phyloP scores from a whole-genome alignment of 2,797 vertebrate species.

The Melanotaenia parkinsoni region DNA sequence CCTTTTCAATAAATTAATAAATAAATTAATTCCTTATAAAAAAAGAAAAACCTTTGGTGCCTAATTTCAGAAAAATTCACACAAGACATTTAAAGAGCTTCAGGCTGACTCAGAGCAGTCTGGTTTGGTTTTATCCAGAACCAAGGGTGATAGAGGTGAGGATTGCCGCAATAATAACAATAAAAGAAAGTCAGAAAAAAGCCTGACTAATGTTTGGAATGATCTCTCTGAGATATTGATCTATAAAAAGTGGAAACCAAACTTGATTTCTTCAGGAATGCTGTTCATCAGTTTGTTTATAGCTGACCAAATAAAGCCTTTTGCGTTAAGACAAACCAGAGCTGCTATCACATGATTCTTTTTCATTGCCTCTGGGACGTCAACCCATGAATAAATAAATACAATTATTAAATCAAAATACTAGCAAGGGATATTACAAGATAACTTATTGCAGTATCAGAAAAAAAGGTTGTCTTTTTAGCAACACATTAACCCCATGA shows the following conservation, averaged over 20 bases:
- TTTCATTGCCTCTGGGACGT: not conserved
- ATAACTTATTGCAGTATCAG: not conserved
- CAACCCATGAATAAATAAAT: not conserved
- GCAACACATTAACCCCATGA: not conserved
- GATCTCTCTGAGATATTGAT: not conserved
- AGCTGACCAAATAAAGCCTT: not conserved
- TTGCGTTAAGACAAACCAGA: not conserved
- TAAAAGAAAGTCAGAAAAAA: not conserved
- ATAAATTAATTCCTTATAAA: not conserved
- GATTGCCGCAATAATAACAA: not conserved
- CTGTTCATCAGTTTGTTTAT: not conserved
- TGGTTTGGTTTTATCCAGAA: no score
- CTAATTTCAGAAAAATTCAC: not conserved
- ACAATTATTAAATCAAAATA: not conserved
- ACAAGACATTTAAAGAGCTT: no score
- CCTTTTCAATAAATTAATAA: not conserved
- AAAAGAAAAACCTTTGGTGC: not conserved
- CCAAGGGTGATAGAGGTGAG: not conserved
- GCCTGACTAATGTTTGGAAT: not conserved
- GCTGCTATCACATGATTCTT: not conserved
- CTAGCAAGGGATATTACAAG: not conserved
- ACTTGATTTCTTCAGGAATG: not conserved
- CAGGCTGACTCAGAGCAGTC: no score
- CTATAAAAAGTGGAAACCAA: not conserved
- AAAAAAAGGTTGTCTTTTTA: not conserved